Conservation (phyloP, 2,888 invertebrate species). For the Endotricha flammealis region DNA sequence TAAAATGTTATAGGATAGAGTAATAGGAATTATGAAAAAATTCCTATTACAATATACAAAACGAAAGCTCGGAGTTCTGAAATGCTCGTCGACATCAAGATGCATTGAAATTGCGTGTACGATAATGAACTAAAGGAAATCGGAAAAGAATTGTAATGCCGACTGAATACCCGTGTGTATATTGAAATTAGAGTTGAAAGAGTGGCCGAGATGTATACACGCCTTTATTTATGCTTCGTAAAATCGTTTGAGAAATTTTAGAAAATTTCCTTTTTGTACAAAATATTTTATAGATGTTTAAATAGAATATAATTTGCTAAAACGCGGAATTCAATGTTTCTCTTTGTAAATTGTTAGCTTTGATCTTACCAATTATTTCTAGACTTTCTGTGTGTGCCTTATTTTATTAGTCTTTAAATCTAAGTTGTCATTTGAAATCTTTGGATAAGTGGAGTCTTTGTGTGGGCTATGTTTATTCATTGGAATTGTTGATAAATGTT, state of each 20-base stretch:
- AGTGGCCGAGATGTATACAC: constrained; percentile 6
- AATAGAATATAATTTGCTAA: constrained; percentile 8
- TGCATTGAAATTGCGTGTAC: no score
- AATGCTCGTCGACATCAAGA: no score
- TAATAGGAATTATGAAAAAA: no score
- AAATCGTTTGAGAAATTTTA: constrained; percentile 2
- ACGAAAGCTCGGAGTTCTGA: no score
- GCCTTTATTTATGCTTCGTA: constrained; percentile 4
- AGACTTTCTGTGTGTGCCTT: constrained; percentile 53
- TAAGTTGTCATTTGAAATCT: constrained; percentile 20
- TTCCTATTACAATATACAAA: no score
- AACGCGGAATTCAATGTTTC: constrained; percentile 11
- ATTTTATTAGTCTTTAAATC: constrained; percentile 42
- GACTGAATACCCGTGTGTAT: no score
- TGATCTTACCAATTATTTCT: constrained; percentile 22
- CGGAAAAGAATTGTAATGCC: no score
- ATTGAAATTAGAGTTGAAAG: no score
- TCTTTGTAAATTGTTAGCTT: constrained; percentile 18
- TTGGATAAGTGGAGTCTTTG: constrained; percentile 11
- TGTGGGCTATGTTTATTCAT: constrained; percentile 7
- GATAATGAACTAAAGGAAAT: no score
- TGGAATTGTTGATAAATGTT: no score
- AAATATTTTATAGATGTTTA: constrained; percentile 2
- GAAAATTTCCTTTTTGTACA: constrained; percentile 2
- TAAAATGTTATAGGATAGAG: no score